Evolutionary conservation across 2,113 vertebrate genomes (phyloP), one percentile per base, ranked within the genome.

Genomic region (Echinops telfairi): DNA sequence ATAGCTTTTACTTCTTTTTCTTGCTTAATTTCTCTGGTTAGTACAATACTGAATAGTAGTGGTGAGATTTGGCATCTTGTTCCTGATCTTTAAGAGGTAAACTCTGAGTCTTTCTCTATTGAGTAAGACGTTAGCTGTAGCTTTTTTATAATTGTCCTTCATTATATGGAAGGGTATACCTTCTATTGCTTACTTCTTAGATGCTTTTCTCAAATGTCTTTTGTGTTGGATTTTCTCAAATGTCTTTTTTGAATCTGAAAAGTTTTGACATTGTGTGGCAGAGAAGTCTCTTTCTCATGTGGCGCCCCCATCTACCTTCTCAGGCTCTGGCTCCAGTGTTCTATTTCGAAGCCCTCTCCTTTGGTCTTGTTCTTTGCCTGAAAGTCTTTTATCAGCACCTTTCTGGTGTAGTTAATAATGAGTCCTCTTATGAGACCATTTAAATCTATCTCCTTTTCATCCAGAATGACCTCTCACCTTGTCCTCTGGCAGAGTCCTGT

Each of bases 401-500:
- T 85, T 22, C 73, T 81, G 47, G 64, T 15, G 12, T 88, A 86
- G 64, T 79, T 53, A 53, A 25, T 36, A 53, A 47, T 85, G 88
- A 88, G 47, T 62, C 3, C 62, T 62, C 88, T 70, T 58, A 84
- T 23, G 5, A 81, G 60, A 60, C 58, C 29, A 0, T 70, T 88
- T 89, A 27, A 89, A 81, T 79, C 11, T 89, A n/a, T 83, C 6
- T 19, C 91, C 36, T 43, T 85, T 62, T 53, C 76, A 62, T 89
- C 16, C 75, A 64, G n/a, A 79, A 33, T 88, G 31, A 2, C 22
- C 17, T 81, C 27, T 25, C 36, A 20, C 17, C 23, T 17, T 83
- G 62, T 64, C 53, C 16, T 88, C n/a, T 73, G 57, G 31, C 33
- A 79, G 80, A 64, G 84, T 38, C 9, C 15, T 64, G 4, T 57